phyloP scores from a whole-genome alignment of 1,140 invertebrate genomes.

The Ganaspis sp. region DNA sequence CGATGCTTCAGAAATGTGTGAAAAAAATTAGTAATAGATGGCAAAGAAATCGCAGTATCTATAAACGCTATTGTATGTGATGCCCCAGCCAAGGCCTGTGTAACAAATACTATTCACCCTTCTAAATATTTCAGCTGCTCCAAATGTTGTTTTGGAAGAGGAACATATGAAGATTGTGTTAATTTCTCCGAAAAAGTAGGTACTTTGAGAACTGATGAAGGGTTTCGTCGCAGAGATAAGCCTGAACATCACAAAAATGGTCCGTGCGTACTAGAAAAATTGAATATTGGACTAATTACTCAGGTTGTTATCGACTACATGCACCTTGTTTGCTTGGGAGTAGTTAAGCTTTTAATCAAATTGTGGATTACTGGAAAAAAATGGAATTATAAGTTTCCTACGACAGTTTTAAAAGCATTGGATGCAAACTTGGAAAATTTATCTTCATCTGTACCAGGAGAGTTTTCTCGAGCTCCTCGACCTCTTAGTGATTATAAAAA shows the following conservation, averaged over 20 bases:
- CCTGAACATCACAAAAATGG: conserved; percentile 37
- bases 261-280: conserved; percentile 43
- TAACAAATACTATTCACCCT: conserved; percentile 64
- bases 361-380: conserved; percentile 51
- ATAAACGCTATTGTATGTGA: conserved; percentile 65
- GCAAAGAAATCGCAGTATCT: conserved; percentile 35
- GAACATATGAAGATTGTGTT: conserved; percentile 29
- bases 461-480: conserved; percentile 60
- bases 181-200: conserved; percentile 39
- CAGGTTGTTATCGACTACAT: conserved; percentile 58
- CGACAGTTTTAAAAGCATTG: conserved; percentile 18
- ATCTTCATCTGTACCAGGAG: conserved; percentile 47
- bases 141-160: conserved; percentile 58
- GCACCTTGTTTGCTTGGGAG: conserved; percentile 58
- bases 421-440: conserved; percentile 22
- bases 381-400: conserved; percentile 24
- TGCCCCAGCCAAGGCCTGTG: conserved; percentile 67
- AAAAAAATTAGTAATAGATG: conserved; percentile 21
- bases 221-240: conserved; percentile 37
- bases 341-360: conserved; percentile 54
- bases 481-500: conserved; percentile 47
- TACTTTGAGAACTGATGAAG: conserved; percentile 36
- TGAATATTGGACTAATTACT: conserved; percentile 50
- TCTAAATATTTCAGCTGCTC: conserved; percentile 65
- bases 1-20: conserved; percentile 29